phyloP scores from a whole-genome alignment of 1,140 invertebrate genomes.

The Aricia agestis region DNA sequence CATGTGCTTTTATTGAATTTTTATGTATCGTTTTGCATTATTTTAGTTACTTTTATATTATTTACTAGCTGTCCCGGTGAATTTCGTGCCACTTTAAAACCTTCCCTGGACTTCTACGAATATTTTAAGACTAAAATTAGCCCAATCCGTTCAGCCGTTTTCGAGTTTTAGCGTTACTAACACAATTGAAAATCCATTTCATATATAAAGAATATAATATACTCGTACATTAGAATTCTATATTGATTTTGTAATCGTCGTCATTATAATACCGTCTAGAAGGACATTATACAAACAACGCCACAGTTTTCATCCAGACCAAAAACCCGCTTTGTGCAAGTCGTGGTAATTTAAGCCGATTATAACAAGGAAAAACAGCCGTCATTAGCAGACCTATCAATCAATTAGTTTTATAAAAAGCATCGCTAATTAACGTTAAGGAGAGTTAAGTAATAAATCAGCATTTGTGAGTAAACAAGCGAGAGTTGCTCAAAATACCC shows the following conservation, averaged over 20 bases:
- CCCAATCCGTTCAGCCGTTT: too few species aligned
- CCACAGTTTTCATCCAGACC: neutral
- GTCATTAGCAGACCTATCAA: constrained; percentile 8
- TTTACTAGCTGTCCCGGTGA: too few species aligned
- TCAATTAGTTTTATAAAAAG: constrained; percentile 11
- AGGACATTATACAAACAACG: neutral
- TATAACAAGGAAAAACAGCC: neutral
- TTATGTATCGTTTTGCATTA: neutral
- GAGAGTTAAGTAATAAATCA: constrained; percentile 53
- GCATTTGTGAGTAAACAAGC: constrained; percentile 60
- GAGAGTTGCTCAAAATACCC: constrained; percentile 70
- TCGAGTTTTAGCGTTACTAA: too few species aligned
- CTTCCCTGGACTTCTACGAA: too few species aligned
- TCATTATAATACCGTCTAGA: too few species aligned
- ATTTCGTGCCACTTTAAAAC: too few species aligned
- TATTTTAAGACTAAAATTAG: too few species aligned
- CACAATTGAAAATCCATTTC: too few species aligned
- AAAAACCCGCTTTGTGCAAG: neutral
- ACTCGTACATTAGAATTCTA: too few species aligned
- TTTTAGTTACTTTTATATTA: neutral
- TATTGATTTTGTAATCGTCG: too few species aligned
- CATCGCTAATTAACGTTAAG: constrained; percentile 13
- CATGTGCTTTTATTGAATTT: neutral
- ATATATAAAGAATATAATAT: too few species aligned
- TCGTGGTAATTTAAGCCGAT: neutral